Evolutionary conservation across 2,797 vertebrate species (phyloP).

Genomic region (Masticophis lateralis): DNA sequence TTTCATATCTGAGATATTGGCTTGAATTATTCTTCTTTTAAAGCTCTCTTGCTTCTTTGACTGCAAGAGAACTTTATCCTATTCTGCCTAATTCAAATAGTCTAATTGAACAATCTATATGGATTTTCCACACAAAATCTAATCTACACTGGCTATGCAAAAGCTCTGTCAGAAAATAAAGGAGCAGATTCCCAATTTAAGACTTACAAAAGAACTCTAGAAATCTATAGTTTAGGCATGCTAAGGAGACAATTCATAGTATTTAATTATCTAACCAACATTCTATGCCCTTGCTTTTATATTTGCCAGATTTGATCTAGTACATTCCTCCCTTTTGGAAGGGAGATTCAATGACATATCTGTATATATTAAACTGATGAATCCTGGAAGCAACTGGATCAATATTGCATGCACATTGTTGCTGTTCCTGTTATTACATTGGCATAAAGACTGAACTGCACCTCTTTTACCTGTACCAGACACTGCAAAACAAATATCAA

Average conservation of each 20-base stretch:
- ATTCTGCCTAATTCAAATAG: background rate
- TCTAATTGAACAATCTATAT: background rate
- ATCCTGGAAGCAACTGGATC: background rate
- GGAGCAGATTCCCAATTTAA: background rate
- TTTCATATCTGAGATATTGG: background rate
- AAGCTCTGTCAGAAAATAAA: background rate
- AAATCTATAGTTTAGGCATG: background rate
- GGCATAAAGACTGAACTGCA: background rate
- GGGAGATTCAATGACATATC: background rate
- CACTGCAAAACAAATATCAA: background rate
- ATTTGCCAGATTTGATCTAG: background rate
- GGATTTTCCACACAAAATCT: background rate
- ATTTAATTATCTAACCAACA: background rate
- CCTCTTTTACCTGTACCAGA: background rate
- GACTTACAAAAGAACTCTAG: background rate
- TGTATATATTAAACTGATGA: background rate
- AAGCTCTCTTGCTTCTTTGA: background rate
- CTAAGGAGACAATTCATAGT: background rate
- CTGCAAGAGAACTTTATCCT: background rate
- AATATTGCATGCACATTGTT: background rate
- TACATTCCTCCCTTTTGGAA: background rate
- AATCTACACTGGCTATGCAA: background rate
- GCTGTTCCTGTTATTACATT: background rate
- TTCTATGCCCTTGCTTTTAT: background rate
- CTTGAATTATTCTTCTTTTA: background rate